These are phyloP conservation scores for Eupelmus urozonus DNA, from an alignment of 2,888 invertebrate species.

Conservation along the genomic window DNA sequence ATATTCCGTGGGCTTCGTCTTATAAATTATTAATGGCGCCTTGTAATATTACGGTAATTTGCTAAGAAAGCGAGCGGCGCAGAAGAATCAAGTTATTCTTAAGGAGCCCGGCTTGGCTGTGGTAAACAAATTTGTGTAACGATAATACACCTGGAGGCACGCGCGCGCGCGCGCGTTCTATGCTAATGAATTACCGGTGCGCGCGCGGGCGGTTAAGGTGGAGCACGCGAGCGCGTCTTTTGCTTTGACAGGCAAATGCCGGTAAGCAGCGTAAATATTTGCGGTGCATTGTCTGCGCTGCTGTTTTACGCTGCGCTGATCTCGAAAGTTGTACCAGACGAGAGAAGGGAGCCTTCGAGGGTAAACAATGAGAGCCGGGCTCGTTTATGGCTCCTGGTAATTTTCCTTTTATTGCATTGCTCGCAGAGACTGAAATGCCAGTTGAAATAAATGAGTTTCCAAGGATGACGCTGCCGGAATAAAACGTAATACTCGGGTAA, in stretches of 20 bases:
- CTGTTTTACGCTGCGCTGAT: not conserved
- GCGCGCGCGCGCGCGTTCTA: not conserved
- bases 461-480: too few species aligned
- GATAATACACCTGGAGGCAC: conserved; percentile 20
- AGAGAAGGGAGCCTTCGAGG: too few species aligned
- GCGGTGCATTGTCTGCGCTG: conserved; percentile 4
- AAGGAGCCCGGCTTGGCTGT: conserved; percentile 1
- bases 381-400: too few species aligned
- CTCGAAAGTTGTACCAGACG: too few species aligned
- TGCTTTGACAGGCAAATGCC: too few species aligned
- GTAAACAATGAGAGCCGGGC: too few species aligned
- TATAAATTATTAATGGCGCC: conserved; percentile 41
- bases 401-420: not conserved
- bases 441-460: too few species aligned
- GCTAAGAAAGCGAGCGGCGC: not conserved
- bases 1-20: conserved; percentile 8
- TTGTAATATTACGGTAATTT: not conserved
- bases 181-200: conserved; percentile 46
- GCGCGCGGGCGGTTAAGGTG: too few species aligned
- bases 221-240: too few species aligned
- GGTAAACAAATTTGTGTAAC: conserved; percentile 40
- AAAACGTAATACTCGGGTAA: too few species aligned
- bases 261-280: conserved; percentile 42
- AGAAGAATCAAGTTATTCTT: conserved; percentile 37
- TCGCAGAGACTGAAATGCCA: too few species aligned